Evolutionary conservation across 2,888 invertebrate species (phyloP).

Genomic region (Nasonovia ribisnigri): DNA sequence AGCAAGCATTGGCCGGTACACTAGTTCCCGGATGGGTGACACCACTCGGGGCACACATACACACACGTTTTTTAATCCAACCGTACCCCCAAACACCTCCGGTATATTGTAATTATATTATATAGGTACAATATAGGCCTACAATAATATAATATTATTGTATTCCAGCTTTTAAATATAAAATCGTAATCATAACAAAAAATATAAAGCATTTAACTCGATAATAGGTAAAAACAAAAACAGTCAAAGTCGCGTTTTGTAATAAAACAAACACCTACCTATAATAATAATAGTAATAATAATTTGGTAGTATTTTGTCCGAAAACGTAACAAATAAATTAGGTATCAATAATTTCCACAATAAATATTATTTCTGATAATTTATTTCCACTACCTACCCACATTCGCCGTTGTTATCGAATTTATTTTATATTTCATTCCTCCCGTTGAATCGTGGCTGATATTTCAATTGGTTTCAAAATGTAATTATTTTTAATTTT

Average conservation of each 20-base stretch:
- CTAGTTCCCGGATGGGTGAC: too few relatives aligned
- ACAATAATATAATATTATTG: not conserved
- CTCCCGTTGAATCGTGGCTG: not conserved
- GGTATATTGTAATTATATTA: too few relatives aligned
- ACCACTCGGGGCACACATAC: too few relatives aligned
- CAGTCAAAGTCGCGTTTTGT: not conserved
- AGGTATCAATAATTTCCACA: not conserved
- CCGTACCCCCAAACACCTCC: too few relatives aligned
- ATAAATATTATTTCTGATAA: not conserved
- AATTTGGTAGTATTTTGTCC: not conserved
- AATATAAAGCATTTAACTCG: not conserved
- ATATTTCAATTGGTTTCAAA: not conserved
- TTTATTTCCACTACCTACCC: not conserved
- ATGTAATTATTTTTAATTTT: constrained; percentile 9
- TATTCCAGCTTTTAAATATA: not conserved
- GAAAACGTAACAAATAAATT: not conserved
- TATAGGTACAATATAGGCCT: too few relatives aligned
- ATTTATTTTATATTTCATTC: not conserved
- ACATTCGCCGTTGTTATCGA: not conserved
- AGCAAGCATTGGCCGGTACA: too few relatives aligned
- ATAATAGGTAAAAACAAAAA: not conserved
- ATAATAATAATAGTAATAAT: too few relatives aligned
- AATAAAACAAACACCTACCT: not conserved
- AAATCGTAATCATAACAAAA: not conserved
- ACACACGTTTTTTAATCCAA: too few relatives aligned